phyloP scores from a whole-genome alignment of 2,797 vertebrate genomes.

The Tenualosa ilisha region DNA sequence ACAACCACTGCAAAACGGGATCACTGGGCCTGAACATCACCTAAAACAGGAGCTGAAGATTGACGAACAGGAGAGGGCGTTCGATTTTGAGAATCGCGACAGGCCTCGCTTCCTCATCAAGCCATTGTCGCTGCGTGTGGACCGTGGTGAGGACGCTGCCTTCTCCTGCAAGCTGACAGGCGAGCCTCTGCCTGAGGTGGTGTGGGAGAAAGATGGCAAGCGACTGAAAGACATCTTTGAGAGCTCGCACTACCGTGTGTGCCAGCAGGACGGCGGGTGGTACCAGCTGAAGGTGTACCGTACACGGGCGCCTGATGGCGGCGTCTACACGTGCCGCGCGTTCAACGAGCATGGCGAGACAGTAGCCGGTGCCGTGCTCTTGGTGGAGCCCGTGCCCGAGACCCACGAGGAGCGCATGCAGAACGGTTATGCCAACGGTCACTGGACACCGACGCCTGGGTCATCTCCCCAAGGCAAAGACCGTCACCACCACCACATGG shows the following conservation, averaged over 20 bases:
- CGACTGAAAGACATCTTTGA: conserved; percentile 89
- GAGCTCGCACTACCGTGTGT: conserved; percentile 82
- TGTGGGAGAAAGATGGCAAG: conserved; percentile 93
- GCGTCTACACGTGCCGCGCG: conserved; percentile 91
- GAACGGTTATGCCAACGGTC: conserved; percentile 53
- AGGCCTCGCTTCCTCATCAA: conserved; percentile 82
- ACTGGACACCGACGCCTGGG: neutral
- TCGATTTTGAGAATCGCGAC: conserved; percentile 32
- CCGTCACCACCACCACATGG: conserved; percentile 50
- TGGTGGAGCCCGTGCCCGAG: conserved; percentile 76
- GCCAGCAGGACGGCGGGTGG: conserved; percentile 75
- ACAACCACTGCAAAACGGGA: conserved; percentile 43
- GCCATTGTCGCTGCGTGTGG: conserved; percentile 82
- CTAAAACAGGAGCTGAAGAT: conserved; percentile 50
- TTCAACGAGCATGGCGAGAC: conserved; percentile 76
- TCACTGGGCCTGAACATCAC: conserved; percentile 18
- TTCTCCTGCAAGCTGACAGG: conserved; percentile 86
- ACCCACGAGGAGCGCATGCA: conserved; percentile 56
- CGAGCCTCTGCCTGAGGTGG: conserved; percentile 76
- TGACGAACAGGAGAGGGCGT: conserved; percentile 6
- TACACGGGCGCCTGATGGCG: conserved; percentile 82
- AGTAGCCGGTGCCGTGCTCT: conserved; percentile 84
- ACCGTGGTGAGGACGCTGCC: conserved; percentile 82
- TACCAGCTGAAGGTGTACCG: conserved; percentile 83
- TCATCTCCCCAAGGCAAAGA: conserved; percentile 58